Evolutionary conservation across 2,113 vertebrate species (phyloP).

Genomic region (Labrus mixtus): DNA sequence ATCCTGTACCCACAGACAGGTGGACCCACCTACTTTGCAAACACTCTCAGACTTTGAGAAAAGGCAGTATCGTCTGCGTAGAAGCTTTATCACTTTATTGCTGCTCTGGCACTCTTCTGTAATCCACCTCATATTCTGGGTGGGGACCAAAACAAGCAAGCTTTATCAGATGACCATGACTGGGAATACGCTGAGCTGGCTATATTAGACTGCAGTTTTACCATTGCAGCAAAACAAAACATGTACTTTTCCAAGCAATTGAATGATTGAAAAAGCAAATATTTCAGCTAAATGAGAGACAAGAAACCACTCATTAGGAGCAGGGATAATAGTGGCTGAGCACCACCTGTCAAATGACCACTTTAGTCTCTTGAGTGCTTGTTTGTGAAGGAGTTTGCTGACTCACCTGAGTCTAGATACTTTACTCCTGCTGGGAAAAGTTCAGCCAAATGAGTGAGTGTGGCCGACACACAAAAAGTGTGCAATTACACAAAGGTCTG

Average conservation of each 20-base stretch:
- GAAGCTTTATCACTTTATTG: conserved; percentile 75
- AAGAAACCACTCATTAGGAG: conserved; percentile 69
- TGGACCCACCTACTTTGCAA: conserved; percentile 74
- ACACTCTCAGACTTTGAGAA: conserved; percentile 67
- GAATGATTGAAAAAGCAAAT: conserved; percentile 75
- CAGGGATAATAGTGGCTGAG: conserved; percentile 70
- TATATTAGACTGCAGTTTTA: conserved; percentile 58
- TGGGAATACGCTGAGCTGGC: conserved; percentile 69
- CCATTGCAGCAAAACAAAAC: conserved; percentile 59
- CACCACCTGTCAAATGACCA: conserved; percentile 77
- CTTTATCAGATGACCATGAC: conserved; percentile 79
- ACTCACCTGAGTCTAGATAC: conserved; percentile 65
- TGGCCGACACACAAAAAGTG: conserved; percentile 54
- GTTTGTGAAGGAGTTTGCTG: conserved; percentile 66
- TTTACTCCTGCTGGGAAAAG: conserved; percentile 45
- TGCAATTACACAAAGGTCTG: conserved; percentile 58
- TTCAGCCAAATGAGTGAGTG: conserved; percentile 54
- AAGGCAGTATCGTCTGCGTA: conserved; percentile 56
- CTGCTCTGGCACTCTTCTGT: conserved; percentile 68
- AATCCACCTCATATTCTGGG: conserved; percentile 73
- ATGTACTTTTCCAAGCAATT: conserved; percentile 67
- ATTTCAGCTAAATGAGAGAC: conserved; percentile 73
- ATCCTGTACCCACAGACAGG: conserved; percentile 54
- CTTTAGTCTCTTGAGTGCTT: conserved; percentile 57
- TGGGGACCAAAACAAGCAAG: conserved; percentile 77